These are phyloP conservation scores for Elaphurus davidianus DNA, from an alignment of 2,113 vertebrate species.

Conservation along the genomic window DNA sequence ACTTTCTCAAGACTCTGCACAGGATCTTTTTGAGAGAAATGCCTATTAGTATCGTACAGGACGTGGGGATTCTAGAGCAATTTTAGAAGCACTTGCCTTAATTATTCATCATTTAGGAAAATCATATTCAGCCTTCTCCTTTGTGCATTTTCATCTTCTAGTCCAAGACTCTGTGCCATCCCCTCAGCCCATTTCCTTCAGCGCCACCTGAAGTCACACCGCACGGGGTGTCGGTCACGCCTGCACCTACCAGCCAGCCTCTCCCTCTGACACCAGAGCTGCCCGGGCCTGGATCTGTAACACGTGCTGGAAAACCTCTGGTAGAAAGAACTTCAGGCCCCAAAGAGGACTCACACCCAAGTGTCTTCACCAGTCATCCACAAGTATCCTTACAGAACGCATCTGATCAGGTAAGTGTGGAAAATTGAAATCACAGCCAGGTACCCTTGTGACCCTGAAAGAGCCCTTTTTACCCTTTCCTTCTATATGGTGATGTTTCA, in stretches of 20 bases:
- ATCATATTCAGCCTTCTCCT: neutral
- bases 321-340: neutral
- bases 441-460: neutral
- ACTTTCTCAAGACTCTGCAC: neutral
- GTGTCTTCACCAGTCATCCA: neutral
- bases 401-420: neutral
- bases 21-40: neutral
- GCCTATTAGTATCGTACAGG: neutral
- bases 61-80: neutral
- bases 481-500: neutral
- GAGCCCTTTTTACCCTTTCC: neutral
- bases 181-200: neutral
- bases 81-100: neutral
- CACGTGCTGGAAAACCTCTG: neutral
- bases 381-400: neutral
- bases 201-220: neutral
- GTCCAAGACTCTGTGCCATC: neutral
- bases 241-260: neutral
- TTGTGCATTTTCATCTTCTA: neutral
- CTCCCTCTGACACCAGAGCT: neutral
- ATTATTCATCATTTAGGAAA: neutral
- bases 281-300: neutral
- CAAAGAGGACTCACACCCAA: neutral
- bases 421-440: neutral
- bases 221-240: neutral